Percentiles rank a stretch among this genome's conserved stretches.
These are phyloP conservation scores for Leptopilina drosophilae DNA, from an alignment of 2,888 invertebrate genomes.

Conservation along the genomic window DNA sequence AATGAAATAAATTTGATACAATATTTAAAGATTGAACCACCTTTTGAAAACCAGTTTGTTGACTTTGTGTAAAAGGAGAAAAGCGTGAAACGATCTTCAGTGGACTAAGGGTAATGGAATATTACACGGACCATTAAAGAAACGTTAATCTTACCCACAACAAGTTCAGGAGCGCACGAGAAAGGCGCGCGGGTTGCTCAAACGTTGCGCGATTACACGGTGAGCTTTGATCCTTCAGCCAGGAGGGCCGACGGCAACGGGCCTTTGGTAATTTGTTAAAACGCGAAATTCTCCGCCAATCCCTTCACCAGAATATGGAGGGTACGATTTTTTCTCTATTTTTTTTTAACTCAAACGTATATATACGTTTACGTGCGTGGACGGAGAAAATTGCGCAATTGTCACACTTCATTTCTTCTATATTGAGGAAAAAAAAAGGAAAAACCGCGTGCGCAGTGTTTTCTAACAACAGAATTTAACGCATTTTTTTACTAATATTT, in stretches of 20 bases:
- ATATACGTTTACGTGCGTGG: too few relatives aligned
- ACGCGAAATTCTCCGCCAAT: slow-evolving; percentile 65
- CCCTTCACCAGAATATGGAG: neutral
- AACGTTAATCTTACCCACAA: slow-evolving; percentile 76
- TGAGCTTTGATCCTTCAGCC: slow-evolving; percentile 71
- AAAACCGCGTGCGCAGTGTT: too few relatives aligned
- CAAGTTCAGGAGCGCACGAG: slow-evolving; percentile 70
- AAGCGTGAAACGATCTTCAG: slow-evolving; percentile 19
- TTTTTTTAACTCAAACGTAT: too few relatives aligned
- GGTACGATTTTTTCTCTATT: neutral
- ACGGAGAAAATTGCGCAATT: too few relatives aligned
- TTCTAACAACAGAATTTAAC: too few relatives aligned
- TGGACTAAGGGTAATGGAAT: slow-evolving; percentile 70
- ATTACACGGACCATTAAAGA: slow-evolving; percentile 76
- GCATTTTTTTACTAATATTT: too few relatives aligned
- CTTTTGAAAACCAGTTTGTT: neutral
- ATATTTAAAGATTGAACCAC: too few relatives aligned
- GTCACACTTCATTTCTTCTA: too few relatives aligned
- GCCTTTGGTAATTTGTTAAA: slow-evolving; percentile 71
- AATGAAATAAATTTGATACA: too few relatives aligned
- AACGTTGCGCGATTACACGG: slow-evolving; percentile 70
- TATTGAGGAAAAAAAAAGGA: neutral
- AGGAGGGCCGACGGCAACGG: slow-evolving; percentile 54
- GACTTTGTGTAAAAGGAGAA: slow-evolving; percentile 7
- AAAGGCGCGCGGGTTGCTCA: slow-evolving; percentile 59